These are phyloP conservation scores for Alectura lathami DNA, from an alignment of 2,113 vertebrate genomes.

Conservation along the genomic window DNA sequence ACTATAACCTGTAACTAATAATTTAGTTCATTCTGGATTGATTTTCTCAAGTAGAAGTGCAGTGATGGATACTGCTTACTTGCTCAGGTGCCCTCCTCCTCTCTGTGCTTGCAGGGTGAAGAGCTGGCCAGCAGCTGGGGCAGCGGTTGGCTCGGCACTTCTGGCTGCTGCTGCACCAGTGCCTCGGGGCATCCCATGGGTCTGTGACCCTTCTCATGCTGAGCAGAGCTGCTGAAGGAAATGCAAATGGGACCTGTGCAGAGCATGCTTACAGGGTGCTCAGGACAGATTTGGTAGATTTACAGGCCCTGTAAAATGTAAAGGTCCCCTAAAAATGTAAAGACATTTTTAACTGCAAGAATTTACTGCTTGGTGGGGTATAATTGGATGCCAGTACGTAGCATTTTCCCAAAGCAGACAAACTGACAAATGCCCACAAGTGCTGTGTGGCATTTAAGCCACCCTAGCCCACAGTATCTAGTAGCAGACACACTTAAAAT, in stretches of 20 bases:
- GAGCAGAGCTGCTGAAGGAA: background rate
- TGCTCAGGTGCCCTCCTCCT: accelerated
- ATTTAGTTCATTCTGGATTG: background rate
- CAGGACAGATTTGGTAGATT: background rate
- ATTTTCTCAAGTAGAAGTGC: background rate
- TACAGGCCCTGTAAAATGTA: too few relatives aligned
- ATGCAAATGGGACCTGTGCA: background rate
- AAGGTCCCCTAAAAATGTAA: too few relatives aligned
- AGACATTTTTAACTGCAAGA: background rate
- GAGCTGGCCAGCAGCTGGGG: background rate
- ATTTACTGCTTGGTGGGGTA: background rate
- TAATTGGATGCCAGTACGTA: background rate
- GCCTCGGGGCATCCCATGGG: too few relatives aligned
- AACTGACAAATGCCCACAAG: background rate
- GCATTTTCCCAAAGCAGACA: background rate
- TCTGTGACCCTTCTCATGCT: accelerated
- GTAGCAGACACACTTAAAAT: background rate
- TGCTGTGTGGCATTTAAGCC: background rate
- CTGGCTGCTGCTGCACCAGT: too few relatives aligned
- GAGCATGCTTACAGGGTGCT: accelerated
- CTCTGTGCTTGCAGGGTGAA: accelerated
- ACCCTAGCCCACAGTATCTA: background rate
- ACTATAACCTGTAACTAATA: background rate
- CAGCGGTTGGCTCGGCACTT: background rate
- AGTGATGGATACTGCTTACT: background rate